These are phyloP conservation scores for Laupala kohalensis DNA, from an alignment of 1,140 invertebrate genomes.

Conservation along the genomic window DNA sequence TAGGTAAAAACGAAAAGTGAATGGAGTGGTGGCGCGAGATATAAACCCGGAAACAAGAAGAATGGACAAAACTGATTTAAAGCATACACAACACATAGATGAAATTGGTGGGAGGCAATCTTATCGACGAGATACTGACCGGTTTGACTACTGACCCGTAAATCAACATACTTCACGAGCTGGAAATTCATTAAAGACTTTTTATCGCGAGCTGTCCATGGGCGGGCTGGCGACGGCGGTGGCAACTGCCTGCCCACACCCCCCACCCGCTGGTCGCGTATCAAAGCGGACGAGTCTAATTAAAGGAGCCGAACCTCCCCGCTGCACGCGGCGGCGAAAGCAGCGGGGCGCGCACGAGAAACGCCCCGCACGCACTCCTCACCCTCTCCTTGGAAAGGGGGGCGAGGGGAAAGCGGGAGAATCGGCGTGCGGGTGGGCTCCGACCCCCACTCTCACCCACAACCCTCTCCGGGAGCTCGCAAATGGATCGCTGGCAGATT, in stretches of 20 bases:
- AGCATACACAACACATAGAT: too few species aligned
- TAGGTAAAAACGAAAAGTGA: too few species aligned
- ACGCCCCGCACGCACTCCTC: background rate
- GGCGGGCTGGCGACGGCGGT: too few species aligned
- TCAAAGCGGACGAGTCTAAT: background rate
- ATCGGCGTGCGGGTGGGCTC: background rate
- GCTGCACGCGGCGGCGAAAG: background rate
- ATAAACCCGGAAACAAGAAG: too few species aligned
- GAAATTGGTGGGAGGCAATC: too few species aligned
- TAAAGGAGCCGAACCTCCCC: background rate
- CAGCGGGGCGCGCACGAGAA: background rate
- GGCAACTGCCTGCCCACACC: background rate
- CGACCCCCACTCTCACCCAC: too few species aligned
- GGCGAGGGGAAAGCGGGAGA: too few species aligned
- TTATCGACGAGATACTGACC: background rate
- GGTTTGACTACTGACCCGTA: background rate
- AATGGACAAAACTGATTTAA: too few species aligned
- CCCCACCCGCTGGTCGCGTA: background rate
- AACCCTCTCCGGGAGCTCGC: too few species aligned
- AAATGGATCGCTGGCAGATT: too few species aligned
- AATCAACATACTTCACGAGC: background rate
- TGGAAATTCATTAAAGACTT: background rate
- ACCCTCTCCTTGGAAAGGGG: too few species aligned
- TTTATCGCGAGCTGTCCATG: background rate
- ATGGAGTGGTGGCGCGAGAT: too few species aligned